Evolutionary conservation across 2,888 invertebrate species (phyloP), one percentile per base, ranked within the genome.

Genomic region (Hymenopus coronatus): DNA sequence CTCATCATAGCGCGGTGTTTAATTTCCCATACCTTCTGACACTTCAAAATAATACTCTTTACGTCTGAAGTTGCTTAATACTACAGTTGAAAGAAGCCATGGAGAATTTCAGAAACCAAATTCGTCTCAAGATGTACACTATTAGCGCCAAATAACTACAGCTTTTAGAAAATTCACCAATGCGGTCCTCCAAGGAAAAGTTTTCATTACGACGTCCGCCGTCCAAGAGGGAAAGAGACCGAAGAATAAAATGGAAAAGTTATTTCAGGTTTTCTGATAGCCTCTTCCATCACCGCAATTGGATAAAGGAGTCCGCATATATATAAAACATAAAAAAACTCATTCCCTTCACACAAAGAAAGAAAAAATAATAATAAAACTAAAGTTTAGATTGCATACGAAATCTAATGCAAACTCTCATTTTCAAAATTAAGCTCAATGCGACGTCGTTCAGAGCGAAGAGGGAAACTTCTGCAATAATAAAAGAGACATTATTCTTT

Each of bases 361-460:
- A 25, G 54, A 82, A 70, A 86, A 85, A 85, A 86, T 86, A 83
- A 70, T 70, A 27, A 84, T 88, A 88, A 88, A 88, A 88, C 88
- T 88, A 88, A 88, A 88, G 88, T 88, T 88, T 88, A 88, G 88
- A 88, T 88, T 88, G 85, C 84, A 88, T 88, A 88, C 84, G 87
- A 88, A 88, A 88, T 88, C 88, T 84, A 88, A 88, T 88, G 88
- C 82, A 84, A 81, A 88, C 84, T 84, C 88, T 88, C 88, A 88
- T 88, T 88, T 84, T 88, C 84, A 70, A 84, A 88, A 88, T 88
- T 88, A 87, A 30, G 40, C 87, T 87, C 30, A 87, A 87, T 82
- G 82, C 28, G 33, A 87, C 30, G 87, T 82, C 40, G 40, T 12
- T 40, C 40, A 40, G 9, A 12, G 40, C 40, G 54, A 20, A 87